Evolutionary conservation across 2,113 vertebrate species (phyloP).

Genomic region (Poeciliopsis retropinna): DNA sequence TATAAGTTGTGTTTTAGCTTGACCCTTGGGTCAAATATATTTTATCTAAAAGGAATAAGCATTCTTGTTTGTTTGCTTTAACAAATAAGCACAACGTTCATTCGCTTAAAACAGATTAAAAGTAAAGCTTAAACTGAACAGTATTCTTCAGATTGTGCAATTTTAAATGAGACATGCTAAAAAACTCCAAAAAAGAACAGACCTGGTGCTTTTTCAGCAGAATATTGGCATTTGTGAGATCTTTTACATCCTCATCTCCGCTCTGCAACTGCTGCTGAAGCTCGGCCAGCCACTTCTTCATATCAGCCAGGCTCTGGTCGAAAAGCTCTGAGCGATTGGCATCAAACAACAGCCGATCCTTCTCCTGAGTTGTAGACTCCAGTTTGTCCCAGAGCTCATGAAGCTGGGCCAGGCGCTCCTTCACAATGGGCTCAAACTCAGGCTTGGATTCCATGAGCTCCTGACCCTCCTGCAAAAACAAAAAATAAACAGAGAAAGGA

Average conservation of each 20-base stretch:
- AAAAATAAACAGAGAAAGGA: constrained; percentile 1
- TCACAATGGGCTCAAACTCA: constrained; percentile 79
- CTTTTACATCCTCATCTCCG: constrained; percentile 84
- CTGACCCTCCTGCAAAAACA: constrained; percentile 83
- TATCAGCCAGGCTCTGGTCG: constrained; percentile 84
- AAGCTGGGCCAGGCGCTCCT: constrained; percentile 80
- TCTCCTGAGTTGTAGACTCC: constrained; percentile 82
- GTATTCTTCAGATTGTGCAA: not conserved
- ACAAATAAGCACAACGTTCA: not conserved
- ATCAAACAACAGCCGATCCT: constrained; percentile 85
- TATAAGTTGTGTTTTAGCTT: not conserved
- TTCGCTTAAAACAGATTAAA: not conserved
- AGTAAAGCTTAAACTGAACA: not conserved
- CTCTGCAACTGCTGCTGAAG: constrained; percentile 84
- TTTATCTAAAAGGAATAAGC: too few species aligned
- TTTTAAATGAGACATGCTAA: not conserved
- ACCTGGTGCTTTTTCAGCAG: constrained; percentile 92
- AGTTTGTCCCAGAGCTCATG: constrained; percentile 86
- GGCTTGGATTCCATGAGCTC: constrained; percentile 86
- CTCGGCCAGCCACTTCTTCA: constrained; percentile 86
- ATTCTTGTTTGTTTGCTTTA: too few species aligned
- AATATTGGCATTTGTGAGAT: constrained; percentile 91
- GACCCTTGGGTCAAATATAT: too few species aligned
- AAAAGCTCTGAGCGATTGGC: constrained; percentile 89
- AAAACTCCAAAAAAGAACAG: not conserved